Conservation (phyloP, 2,888 invertebrate species). For the Craniophora ligustri region DNA sequence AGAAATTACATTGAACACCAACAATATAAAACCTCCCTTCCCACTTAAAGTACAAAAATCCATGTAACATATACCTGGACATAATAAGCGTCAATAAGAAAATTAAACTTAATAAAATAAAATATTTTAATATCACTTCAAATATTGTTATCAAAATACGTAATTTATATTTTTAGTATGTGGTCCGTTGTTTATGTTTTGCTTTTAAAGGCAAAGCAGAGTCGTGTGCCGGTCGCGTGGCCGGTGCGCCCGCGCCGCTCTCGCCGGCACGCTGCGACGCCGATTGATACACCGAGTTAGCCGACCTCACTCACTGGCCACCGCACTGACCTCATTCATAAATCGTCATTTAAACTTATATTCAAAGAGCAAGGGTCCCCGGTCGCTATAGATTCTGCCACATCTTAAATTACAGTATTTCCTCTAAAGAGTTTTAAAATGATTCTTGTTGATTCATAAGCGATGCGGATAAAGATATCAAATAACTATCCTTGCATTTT, state of each 20-base stretch:
- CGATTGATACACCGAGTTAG: constrained; percentile 72
- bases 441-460: constrained; percentile 24
- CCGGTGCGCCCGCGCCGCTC: constrained; percentile 34
- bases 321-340: constrained; percentile 85
- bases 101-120: too few relatives aligned
- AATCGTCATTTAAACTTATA: constrained; percentile 83
- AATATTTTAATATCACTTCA: not conserved
- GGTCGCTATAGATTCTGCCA: constrained; percentile 65
- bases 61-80: too few relatives aligned
- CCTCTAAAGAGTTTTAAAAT: constrained; percentile 24
- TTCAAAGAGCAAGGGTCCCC: constrained; percentile 75
- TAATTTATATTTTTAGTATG: too few relatives aligned
- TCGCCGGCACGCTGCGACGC: constrained; percentile 41
- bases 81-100: too few relatives aligned
- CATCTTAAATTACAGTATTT: constrained; percentile 61
- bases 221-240: constrained; percentile 78
- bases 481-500: too few relatives aligned
- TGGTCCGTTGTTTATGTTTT: constrained; percentile 41
- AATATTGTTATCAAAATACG: too few relatives aligned
- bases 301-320: constrained; percentile 71
- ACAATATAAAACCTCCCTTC: too few relatives aligned
- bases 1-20: too few relatives aligned
- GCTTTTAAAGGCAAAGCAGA: constrained; percentile 38
- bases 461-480: not conserved
- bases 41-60: too few relatives aligned